phyloP scores from a whole-genome alignment of 2,888 invertebrate species.

The Tetramorium bicarinatum region DNA sequence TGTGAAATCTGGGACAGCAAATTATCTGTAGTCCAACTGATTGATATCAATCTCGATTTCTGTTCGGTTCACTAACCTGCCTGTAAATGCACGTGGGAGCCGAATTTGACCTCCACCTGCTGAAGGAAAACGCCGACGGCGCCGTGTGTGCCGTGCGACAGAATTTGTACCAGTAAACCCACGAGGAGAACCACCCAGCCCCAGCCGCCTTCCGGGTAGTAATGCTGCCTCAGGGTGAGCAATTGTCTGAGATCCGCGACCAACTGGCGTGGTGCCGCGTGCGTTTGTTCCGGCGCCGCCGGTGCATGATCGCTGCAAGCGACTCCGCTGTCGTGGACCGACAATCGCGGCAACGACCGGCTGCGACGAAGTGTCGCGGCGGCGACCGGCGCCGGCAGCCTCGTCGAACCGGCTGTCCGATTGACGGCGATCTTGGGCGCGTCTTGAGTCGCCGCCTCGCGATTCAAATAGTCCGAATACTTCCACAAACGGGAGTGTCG shows the following conservation, averaged over 20 bases:
- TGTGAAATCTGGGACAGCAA: neutral
- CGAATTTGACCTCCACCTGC: constrained; percentile 89
- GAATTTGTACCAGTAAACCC: constrained; percentile 91
- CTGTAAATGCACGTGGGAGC: constrained; percentile 88
- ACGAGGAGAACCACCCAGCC: constrained; percentile 93
- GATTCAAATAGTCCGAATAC: constrained; percentile 54
- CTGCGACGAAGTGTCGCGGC: constrained; percentile 88
- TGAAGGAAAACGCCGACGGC: constrained; percentile 89
- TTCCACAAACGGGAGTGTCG: constrained; percentile 56
- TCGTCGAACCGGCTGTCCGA: constrained; percentile 4
- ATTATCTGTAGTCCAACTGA: neutral
- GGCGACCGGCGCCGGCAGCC: constrained; percentile 37
- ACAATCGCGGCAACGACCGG: constrained; percentile 90
- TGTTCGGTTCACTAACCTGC: constrained; percentile 88
- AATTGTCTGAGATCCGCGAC: constrained; percentile 88
- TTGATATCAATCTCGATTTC: neutral
- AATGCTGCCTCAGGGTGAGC: constrained; percentile 92
- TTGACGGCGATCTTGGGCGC: constrained; percentile 15
- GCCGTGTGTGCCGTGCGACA: constrained; percentile 92
- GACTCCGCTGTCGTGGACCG: constrained; percentile 88
- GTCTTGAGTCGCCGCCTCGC: constrained; percentile 42
- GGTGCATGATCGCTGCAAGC: constrained; percentile 80
- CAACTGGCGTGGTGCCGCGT: constrained; percentile 83
- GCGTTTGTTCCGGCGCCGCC: constrained; percentile 83
- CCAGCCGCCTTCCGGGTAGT: constrained; percentile 96